phyloP scores from a whole-genome alignment of 2,113 vertebrate species.

The Nansenia antarctica region DNA sequence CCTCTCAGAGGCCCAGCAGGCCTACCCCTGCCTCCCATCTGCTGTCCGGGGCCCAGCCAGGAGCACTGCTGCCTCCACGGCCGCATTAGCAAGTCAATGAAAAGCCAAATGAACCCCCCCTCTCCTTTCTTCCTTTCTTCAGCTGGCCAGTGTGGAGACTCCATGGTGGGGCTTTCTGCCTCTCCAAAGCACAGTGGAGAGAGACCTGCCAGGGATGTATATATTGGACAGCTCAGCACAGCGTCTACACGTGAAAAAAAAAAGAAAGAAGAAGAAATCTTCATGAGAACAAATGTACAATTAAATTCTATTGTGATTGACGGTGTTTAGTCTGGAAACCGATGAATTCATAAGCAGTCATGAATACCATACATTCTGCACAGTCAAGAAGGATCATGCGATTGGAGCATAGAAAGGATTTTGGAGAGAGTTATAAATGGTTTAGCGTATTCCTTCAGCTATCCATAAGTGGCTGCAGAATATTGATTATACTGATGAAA shows the following conservation, averaged over 20 bases:
- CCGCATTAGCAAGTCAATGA: conserved; percentile 56
- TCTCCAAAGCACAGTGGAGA: too few relatives aligned
- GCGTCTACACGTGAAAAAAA: background rate
- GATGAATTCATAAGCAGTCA: background rate
- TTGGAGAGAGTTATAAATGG: background rate
- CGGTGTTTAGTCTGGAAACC: background rate
- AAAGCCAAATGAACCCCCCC: conserved; percentile 20
- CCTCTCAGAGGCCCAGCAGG: conserved; percentile 36
- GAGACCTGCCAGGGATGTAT: background rate
- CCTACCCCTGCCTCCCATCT: conserved; percentile 58
- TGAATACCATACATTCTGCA: background rate
- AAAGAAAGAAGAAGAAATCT: background rate
- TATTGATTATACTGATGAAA: conserved; percentile 33
- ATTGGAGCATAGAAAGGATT: background rate
- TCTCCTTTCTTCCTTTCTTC: conserved; percentile 13
- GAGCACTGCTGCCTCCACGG: conserved; percentile 16
- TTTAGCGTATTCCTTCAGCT: conserved; percentile 11
- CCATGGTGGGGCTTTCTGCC: background rate
- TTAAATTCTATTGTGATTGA: background rate
- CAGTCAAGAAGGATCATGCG: background rate
- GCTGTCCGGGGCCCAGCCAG: conserved; percentile 30
- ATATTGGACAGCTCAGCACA: background rate
- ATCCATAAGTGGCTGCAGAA: conserved; percentile 11
- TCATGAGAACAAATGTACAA: background rate
- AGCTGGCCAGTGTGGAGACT: conserved; percentile 3